Evolutionary conservation across 2,888 invertebrate genomes (phyloP), one percentile per base, ranked within the genome.

Genomic region (Drosophila macrothrix): DNA sequence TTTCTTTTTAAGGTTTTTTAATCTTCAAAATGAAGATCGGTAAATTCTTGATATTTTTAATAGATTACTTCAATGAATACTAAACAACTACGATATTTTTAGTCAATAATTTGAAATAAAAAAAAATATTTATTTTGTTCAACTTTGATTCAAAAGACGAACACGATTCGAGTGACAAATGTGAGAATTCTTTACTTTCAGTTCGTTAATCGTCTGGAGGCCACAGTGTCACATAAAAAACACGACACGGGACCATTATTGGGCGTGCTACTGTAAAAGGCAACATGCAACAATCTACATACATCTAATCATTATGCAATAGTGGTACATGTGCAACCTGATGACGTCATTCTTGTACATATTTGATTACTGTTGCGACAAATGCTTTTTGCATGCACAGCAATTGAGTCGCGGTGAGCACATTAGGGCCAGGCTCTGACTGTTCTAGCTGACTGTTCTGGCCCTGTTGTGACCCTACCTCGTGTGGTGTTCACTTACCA

Each of bases 401-500:
- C 52, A 61, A 58, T 37, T 39, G 31, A 54, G 61, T 49, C 28
- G 50, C 12, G 53, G 54, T 52, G 29, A 62, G 56, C 39, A 14
- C 56, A 37, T 76, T 69, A 76, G 49, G 56, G 55, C 22, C 14
- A 2, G 28, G 46, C 35, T 33, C 31, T 50, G 14, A 14, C 50
- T 22, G 33, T 12, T 12, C 35, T 54, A 22, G 33, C 49, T 29
- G 29, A 29, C 29, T n/a, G 29, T 22, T 41, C 10, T 53, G 14
- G 29, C 12, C 14, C 12, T 53, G 53, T 46, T 9, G 4, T 6
- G 54, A 35, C 25, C 35, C 10, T 3, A 22, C 16, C 16, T 16
- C 25, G 14, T 39, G 16, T 53, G 70, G 74, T 68, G 65, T 83
- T 75, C 55, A 91, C 93, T 93, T 89, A 93, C 93, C 93, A 67